Evolutionary conservation across 2,797 vertebrate genomes (phyloP).

Genomic region (Spondyliosoma cantharus): DNA sequence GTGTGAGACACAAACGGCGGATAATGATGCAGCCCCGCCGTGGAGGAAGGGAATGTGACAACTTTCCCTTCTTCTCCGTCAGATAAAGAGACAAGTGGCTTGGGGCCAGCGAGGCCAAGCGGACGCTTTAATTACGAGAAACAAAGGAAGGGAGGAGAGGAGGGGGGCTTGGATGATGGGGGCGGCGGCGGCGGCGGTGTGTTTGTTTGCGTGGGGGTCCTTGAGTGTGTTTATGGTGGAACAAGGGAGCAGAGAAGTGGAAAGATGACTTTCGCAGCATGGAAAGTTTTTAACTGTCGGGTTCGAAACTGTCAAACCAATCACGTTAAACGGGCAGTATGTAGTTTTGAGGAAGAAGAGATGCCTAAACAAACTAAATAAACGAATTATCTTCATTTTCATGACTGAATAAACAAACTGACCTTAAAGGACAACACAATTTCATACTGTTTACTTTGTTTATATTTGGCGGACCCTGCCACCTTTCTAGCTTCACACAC

Average conservation of each 20-base stretch:
- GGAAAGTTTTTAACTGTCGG: conserved; percentile 22
- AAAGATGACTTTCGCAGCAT: conserved; percentile 19
- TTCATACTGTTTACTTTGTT: too few relatives aligned
- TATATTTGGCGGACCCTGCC: too few relatives aligned
- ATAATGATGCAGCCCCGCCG: conserved; percentile 60
- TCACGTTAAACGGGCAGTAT: conserved; percentile 5
- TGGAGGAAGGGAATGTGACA: conserved; percentile 73
- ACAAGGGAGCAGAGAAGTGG: conserved; percentile 21
- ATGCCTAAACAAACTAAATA: too few relatives aligned
- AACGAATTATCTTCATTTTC: too few relatives aligned
- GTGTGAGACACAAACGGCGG: conserved; percentile 41
- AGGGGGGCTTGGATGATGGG: conserved; percentile 24
- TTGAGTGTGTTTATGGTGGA: conserved; percentile 35
- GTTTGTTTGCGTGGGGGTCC: conserved; percentile 13
- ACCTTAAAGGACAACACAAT: too few relatives aligned
- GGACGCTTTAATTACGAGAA: conserved; percentile 76
- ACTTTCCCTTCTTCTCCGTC: conserved; percentile 61
- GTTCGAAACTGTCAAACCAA: conserved; percentile 46
- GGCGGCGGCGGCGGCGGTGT: conserved; percentile 1
- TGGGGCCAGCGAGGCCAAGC: conserved; percentile 65
- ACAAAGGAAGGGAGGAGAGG: conserved; percentile 62
- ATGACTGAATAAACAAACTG: too few relatives aligned
- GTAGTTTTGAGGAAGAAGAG: too few relatives aligned
- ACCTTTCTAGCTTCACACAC: too few relatives aligned
- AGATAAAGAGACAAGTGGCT: conserved; percentile 66